Evolutionary conservation across 2,888 invertebrate genomes (phyloP).

Genomic region (Atethmia centrago): DNA sequence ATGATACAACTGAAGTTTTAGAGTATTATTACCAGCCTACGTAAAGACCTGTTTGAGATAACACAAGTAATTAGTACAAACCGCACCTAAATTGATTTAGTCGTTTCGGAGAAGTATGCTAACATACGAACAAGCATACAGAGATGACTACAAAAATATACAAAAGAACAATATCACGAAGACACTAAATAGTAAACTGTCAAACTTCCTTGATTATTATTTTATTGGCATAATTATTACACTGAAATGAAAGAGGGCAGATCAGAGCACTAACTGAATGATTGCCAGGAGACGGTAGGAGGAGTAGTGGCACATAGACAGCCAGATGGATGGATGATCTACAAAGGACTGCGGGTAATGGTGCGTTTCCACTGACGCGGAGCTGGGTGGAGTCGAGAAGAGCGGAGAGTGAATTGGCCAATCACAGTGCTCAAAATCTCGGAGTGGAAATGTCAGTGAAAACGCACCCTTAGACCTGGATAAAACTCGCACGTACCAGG

Average conservation of each 20-base stretch:
- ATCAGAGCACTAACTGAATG: not conserved
- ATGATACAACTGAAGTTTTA: not conserved
- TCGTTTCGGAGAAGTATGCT: constrained; percentile 25
- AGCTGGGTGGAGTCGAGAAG: no score
- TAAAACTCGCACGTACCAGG: not conserved
- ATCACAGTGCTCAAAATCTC: no score
- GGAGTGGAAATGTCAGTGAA: no score
- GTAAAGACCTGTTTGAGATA: constrained; percentile 44
- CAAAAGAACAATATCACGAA: not conserved
- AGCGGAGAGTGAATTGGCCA: no score
- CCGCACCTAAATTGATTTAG: constrained; percentile 35
- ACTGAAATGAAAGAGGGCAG: not conserved
- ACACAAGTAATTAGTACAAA: constrained; percentile 36
- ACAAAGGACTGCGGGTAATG: not conserved
- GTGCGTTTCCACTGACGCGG: no score
- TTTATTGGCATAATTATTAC: not conserved
- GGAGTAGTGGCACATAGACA: not conserved
- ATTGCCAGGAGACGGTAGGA: not conserved
- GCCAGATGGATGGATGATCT: not conserved
- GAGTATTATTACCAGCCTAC: constrained; percentile 14
- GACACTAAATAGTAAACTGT: not conserved
- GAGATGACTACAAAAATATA: not conserved
- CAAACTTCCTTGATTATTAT: not conserved
- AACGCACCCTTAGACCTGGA: not conserved
- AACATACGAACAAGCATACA: not conserved